Conservation (phyloP, 2,888 invertebrate species). For the Clivina fossor region DNA sequence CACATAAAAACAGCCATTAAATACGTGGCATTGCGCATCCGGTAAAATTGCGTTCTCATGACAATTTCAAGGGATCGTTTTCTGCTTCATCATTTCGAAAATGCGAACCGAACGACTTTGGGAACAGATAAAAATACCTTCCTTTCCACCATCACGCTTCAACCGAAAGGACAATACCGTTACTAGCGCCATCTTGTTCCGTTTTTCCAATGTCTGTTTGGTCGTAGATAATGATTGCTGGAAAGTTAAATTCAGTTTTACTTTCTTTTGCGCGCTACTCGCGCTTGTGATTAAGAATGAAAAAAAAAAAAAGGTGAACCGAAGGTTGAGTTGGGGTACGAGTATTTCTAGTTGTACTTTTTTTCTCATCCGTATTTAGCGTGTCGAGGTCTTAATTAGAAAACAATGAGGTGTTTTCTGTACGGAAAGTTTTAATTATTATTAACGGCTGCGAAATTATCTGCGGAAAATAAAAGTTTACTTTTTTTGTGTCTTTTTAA, state of each 20-base stretch:
- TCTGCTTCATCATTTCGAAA: conserved; percentile 17
- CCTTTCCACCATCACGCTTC: background rate
- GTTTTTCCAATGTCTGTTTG: conserved; percentile 12
- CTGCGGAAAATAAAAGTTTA: no score
- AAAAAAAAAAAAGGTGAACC: no score
- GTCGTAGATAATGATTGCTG: conserved; percentile 23
- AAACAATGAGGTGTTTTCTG: no score
- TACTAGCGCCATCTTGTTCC: background rate
- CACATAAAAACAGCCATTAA: conserved; percentile 20
- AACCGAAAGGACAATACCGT: background rate
- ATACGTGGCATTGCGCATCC: background rate
- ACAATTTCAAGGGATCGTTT: conserved; percentile 16
- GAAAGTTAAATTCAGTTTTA: no score
- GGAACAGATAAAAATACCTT: conserved; percentile 4
- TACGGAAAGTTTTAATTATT: no score
- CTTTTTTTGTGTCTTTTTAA: no score
- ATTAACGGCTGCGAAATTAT: no score
- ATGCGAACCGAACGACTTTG: conserved; percentile 12
- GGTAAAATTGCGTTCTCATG: conserved; percentile 8
- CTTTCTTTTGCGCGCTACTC: conserved; percentile 16
- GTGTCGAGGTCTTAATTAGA: no score
- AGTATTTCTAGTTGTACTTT: no score
- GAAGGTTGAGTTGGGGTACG: no score
- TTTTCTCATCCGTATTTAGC: no score
- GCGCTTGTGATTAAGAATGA: conserved; percentile 26